A percentile compares a stretch with the other conserved stretches of the same genome.
Conservation (phyloP, 2,888 invertebrate genomes). For the Rhorus exstirpatorius region DNA sequence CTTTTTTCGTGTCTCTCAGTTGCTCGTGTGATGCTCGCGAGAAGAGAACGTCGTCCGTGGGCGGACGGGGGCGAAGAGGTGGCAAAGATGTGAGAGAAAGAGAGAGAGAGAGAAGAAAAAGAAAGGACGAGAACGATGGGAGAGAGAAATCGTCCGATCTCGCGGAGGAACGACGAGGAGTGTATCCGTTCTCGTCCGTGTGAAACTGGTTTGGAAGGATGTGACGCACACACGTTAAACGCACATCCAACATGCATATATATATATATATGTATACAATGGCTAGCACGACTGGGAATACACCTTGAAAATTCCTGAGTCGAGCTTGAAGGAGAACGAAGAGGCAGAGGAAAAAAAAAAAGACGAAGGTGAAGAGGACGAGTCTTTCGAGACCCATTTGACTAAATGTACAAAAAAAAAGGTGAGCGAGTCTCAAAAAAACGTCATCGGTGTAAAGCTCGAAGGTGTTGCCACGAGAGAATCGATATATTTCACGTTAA, state of each 20-base stretch:
- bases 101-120: slow-evolving; percentile 33
- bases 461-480: not conserved
- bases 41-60: slow-evolving; percentile 45
- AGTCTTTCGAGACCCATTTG: slow-evolving; percentile 17
- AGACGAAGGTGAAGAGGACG: slow-evolving; percentile 4
- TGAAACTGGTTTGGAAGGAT: slow-evolving; percentile 85
- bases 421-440: slow-evolving; percentile 9
- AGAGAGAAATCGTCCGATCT: slow-evolving; percentile 74
- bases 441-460: slow-evolving; percentile 1
- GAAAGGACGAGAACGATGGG: slow-evolving; percentile 21
- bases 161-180: slow-evolving; percentile 78
- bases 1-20: slow-evolving; percentile 27
- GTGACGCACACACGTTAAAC: slow-evolving; percentile 78
- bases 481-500: not conserved
- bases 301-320: slow-evolving; percentile 80
- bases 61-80: slow-evolving; percentile 48
- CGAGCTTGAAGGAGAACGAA: slow-evolving; percentile 63
- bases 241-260: slow-evolving; percentile 54
- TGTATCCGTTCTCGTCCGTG: slow-evolving; percentile 80
- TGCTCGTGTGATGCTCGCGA: slow-evolving; percentile 18
- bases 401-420: slow-evolving; percentile 16
- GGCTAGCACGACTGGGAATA: slow-evolving; percentile 68
- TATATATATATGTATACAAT: slow-evolving; percentile 23
- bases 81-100: slow-evolving; percentile 40
- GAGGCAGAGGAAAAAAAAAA: slow-evolving; percentile 46